Evolutionary conservation across 2,888 invertebrate species (phyloP).

Genomic region (Nemapogon koenigi): DNA sequence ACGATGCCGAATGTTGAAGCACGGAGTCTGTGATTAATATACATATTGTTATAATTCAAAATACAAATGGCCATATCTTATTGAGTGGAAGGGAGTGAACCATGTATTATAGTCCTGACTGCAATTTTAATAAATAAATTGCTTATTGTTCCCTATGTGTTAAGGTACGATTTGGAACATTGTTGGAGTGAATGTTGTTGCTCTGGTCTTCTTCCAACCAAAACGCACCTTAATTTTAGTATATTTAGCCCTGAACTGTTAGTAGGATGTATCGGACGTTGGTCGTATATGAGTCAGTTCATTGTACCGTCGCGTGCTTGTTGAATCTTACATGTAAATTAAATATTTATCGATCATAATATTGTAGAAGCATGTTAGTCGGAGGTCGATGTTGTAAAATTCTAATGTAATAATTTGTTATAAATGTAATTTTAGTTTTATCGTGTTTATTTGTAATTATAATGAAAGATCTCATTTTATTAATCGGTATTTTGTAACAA

Average conservation of each 20-base stretch:
- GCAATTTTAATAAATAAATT: too few species aligned
- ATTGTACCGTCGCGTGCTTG: conserved; percentile 54
- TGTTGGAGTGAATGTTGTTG: too few species aligned
- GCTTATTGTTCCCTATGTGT: too few species aligned
- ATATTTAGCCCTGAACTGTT: too few species aligned
- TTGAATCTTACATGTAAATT: conserved; percentile 36
- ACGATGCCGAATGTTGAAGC: conserved; percentile 16
- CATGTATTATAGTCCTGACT: too few species aligned
- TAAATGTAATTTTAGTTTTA: conserved; percentile 62
- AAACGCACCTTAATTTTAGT: too few species aligned
- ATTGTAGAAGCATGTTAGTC: conserved; percentile 32
- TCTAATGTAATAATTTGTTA: conserved; percentile 61
- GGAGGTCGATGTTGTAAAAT: conserved; percentile 42
- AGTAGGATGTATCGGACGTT: too few species aligned
- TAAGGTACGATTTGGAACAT: too few species aligned
- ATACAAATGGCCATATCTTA: conserved; percentile 59
- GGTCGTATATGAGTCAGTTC: conserved; percentile 36
- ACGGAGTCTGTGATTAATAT: conserved; percentile 51
- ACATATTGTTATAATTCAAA: conserved; percentile 48
- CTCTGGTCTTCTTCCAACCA: too few species aligned
- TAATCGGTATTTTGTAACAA: conserved; percentile 66
- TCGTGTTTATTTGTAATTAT: conserved; percentile 53
- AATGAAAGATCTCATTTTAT: conserved; percentile 67
- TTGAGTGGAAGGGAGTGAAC: too few species aligned
- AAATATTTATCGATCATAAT: conserved; percentile 33